Evolutionary conservation across 2,113 vertebrate genomes (phyloP).

Genomic region (Cynoglossus semilaevis): DNA sequence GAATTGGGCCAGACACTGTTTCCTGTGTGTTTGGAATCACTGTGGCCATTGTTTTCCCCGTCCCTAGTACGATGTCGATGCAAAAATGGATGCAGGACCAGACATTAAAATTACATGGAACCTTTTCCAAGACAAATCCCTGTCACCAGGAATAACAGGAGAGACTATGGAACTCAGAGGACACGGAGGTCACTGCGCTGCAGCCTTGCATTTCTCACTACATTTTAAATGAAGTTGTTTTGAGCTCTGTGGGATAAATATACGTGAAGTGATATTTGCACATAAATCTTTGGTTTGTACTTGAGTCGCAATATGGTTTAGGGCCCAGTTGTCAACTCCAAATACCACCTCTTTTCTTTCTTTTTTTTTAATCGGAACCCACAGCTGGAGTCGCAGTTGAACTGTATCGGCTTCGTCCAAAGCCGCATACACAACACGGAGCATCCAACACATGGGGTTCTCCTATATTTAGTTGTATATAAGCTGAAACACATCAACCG

Average conservation of each 20-base stretch:
- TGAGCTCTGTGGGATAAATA: conserved; percentile 14
- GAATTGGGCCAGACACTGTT: conserved; percentile 25
- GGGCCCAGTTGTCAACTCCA: conserved; percentile 21
- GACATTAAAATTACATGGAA: conserved; percentile 75
- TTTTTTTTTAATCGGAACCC: conserved; percentile 29
- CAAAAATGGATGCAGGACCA: conserved; percentile 59
- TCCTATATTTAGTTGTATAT: conserved; percentile 53
- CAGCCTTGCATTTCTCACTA: conserved; percentile 13
- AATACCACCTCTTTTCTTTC: conserved; percentile 2
- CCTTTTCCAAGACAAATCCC: conserved; percentile 69
- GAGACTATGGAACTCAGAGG: conserved; percentile 38
- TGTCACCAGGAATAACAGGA: conserved; percentile 61
- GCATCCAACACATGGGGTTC: conserved; percentile 34
- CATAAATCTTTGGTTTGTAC: conserved; percentile 30
- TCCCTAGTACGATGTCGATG: conserved; percentile 42
- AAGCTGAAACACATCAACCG: conserved; percentile 36
- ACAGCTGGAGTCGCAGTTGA: conserved; percentile 26
- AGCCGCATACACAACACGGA: conserved; percentile 41
- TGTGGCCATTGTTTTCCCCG: conserved; percentile 44
- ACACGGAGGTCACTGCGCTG: conserved; percentile 53
- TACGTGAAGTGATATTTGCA: conserved; percentile 24
- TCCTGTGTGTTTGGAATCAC: conserved; percentile 20
- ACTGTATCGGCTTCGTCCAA: conserved; percentile 41
- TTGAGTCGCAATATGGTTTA: conserved; percentile 35
- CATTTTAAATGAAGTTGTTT: conserved; percentile 25